Percentiles rank a stretch among this genome's conserved stretches.
phyloP scores from a whole-genome alignment of 1,140 invertebrate genomes.

The Mya arenaria region DNA sequence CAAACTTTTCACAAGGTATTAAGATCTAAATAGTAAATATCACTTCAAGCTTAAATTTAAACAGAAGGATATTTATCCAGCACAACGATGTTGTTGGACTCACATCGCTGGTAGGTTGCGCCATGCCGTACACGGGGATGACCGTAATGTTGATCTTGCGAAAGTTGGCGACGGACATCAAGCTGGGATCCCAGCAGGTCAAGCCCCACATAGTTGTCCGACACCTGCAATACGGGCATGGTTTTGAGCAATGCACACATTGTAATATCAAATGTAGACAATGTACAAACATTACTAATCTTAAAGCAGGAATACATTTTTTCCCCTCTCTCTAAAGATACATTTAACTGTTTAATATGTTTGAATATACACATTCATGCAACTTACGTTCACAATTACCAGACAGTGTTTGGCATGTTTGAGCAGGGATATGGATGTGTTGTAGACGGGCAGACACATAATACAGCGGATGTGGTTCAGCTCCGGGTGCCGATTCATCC shows the following conservation, averaged over 20 bases:
- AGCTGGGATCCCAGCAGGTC: constrained; percentile 76
- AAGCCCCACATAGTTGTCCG: constrained; percentile 77
- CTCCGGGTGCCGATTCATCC: constrained; percentile 74
- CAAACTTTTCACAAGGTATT: not conserved
- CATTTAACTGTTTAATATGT: too few relatives aligned
- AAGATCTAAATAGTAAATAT: not conserved
- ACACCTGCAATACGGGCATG: constrained; percentile 67
- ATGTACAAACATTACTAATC: too few relatives aligned
- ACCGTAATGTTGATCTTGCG: constrained; percentile 73
- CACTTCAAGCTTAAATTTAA: not conserved
- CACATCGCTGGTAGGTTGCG: constrained; percentile 77
- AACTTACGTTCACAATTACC: too few relatives aligned
- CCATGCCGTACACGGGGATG: constrained; percentile 79
- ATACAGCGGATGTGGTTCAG: constrained; percentile 62
- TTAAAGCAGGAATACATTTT: too few relatives aligned
- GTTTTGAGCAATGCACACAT: too few relatives aligned
- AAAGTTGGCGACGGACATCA: constrained; percentile 79
- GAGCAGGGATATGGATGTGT: not conserved
- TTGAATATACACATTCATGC: too few relatives aligned
- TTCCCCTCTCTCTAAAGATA: too few relatives aligned
- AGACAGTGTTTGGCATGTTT: constrained; percentile 42
- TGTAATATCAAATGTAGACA: too few relatives aligned
- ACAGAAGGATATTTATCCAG: not conserved
- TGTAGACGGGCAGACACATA: constrained; percentile 64
- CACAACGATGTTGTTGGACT: constrained; percentile 33